Base-by-base conservation (phyloP, 2,113 vertebrate species). In the Dicrurus megarhynchus region DNA sequence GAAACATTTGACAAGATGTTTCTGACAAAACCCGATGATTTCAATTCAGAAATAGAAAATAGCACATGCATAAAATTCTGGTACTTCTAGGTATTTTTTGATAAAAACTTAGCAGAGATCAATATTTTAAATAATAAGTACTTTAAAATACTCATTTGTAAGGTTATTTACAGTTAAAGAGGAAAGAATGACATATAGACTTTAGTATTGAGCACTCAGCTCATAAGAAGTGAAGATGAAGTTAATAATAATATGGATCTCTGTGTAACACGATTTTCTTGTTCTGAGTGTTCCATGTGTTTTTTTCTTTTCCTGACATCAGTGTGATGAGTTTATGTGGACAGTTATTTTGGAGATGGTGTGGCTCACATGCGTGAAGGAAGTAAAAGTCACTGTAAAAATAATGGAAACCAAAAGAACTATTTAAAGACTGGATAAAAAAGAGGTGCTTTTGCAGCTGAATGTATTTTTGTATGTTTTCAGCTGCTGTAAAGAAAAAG, bases 381-480 rank as follows among this genome's bases (percentile, higher is more conserved):
- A 89, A 90, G 39, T 63, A 70, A 93, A 94, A 53, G 33, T 75
- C 39, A 93, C 39, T 69, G 53, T 90, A 78, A 92, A 87, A 96
- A 87, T 93, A 93, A 84, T 91, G 83, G 94, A 93, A 96, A 44
- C 50, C 67, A 52, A 78, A 46, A 41, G 59, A 83, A 69, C 65
- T 89, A 55, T 93, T 94, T 87, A 85, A 95, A 96, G 59, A 26
- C 32, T 74, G n/a, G 49, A 63, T 93, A 42, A 94, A 79, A 69
- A 69, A 47, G 37, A 95, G 84, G 28, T 91, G 64, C 61, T 93
- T 95, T 79, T 87, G 84, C 56, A 95, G 90, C 35, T 88, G 68
- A 96, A 56, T 89, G 33, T 81, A 42, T 96, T 96, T 96, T 75
- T 52, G 67, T 47, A 77, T 76, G 39, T 84, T 59, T 96, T 91